Evolutionary conservation across 2,797 vertebrate species (phyloP).

Genomic region (Scolopax bukidnonensis): DNA sequence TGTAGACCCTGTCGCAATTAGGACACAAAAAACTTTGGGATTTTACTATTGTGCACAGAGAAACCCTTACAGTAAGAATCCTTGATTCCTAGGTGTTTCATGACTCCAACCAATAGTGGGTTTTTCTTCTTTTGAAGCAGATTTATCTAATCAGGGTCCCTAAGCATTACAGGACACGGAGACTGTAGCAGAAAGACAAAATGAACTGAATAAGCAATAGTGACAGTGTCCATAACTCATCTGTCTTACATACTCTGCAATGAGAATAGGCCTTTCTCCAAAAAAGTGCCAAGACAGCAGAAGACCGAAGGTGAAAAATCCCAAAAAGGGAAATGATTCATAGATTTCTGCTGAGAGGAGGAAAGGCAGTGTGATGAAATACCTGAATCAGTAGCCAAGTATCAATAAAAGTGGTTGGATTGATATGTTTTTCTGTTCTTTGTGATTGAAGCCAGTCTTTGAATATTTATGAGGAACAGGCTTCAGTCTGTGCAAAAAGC

Average conservation of each 20-base stretch:
- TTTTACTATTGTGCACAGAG: not conserved
- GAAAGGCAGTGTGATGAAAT: not conserved
- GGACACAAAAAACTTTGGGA: not conserved
- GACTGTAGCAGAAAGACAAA: not conserved
- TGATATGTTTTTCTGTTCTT: conserved; percentile 13
- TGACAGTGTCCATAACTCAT: not conserved
- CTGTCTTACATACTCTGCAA: not conserved
- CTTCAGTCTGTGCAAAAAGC: conserved; percentile 19
- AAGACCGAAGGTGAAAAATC: not conserved
- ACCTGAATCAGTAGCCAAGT: not conserved
- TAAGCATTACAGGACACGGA: not conserved
- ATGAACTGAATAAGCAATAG: not conserved
- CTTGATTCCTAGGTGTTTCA: not conserved
- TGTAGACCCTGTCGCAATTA: not conserved
- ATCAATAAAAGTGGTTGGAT: conserved; percentile 22
- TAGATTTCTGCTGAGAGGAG: not conserved
- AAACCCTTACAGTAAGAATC: not conserved
- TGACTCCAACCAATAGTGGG: not conserved
- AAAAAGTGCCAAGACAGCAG: not conserved
- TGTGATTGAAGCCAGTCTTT: conserved; percentile 11
- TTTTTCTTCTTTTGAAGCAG: not conserved
- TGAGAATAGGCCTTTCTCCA: not conserved
- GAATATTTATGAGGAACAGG: conserved; percentile 41
- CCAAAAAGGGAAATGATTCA: not conserved
- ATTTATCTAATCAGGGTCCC: not conserved